phyloP scores from a whole-genome alignment of 2,888 invertebrate genomes.

The Polydrusus pterygomalis region DNA sequence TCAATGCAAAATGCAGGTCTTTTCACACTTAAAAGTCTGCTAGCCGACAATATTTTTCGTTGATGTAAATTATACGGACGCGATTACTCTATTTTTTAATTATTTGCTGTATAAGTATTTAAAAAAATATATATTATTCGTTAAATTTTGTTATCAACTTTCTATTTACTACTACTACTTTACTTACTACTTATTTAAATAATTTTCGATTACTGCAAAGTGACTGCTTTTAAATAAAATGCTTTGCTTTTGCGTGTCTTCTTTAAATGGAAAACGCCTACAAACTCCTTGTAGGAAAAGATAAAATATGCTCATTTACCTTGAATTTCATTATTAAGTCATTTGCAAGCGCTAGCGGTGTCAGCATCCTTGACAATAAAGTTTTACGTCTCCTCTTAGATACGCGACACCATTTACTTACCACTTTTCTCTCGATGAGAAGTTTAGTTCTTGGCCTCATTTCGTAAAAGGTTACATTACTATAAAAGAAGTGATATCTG shows the following conservation, averaged over 20 bases:
- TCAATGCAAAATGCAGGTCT: too few species aligned
- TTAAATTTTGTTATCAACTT: too few species aligned
- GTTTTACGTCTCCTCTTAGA: constrained; percentile 28
- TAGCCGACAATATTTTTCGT: too few species aligned
- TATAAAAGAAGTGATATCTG: not conserved
- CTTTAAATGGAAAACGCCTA: not conserved
- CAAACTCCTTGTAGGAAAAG: not conserved
- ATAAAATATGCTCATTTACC: constrained; percentile 27
- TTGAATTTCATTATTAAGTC: constrained; percentile 36
- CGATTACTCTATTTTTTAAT: too few species aligned
- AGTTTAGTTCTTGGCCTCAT: not conserved
- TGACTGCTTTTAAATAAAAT: not conserved
- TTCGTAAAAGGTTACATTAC: not conserved
- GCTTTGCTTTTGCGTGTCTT: not conserved
- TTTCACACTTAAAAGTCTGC: too few species aligned
- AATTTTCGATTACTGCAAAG: too few species aligned
- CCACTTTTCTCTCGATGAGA: constrained; percentile 2
- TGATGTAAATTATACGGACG: too few species aligned
- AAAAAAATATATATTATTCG: too few species aligned
- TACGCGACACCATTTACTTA: constrained; percentile 9
- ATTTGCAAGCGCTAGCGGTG: constrained; percentile 33
- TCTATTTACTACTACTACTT: too few species aligned
- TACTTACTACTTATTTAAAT: too few species aligned
- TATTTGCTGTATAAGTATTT: too few species aligned
- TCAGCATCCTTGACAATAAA: constrained; percentile 39